Evolutionary conservation across 1,140 invertebrate genomes (phyloP), one percentile per base, ranked within the genome.

Genomic region (Papilio helenus): DNA sequence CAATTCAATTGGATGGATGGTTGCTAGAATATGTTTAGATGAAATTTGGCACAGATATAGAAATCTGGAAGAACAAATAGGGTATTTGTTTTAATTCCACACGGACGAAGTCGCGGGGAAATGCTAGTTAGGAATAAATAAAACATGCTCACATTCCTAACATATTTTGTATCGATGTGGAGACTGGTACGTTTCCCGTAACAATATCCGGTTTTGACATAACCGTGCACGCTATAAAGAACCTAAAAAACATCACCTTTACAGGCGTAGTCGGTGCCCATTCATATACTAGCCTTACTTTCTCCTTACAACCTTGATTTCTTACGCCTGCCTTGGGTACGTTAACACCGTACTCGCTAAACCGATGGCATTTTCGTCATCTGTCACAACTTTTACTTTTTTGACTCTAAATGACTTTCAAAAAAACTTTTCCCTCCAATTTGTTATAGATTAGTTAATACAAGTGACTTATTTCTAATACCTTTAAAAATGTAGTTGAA

Each of bases 301-400:
- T 93, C 92, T 91, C 91, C 84, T 81, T 68, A 83, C 90, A 91
- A 91, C 92, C 92, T 93, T 93, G 91, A 93, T 93, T 93, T 91
- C 90, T 92, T 92, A 87, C 85, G 83, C 84, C 84, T 82, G 81
- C 79, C 81, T 83, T 79, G 85, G 73, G 87, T 86, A 86, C 88
- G 82, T 85, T 89, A 88, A 88, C 86, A 86, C 82, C 82, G 84
- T 85, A 83, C 82, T 87, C 84, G 84, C 82, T 83, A 88, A 89
- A 85, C 80, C 81, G 84, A 89, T 88, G 86, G 88, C 82, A 91
- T 90, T 88, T 92, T 90, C 84, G 88, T 86, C 87, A 88, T 81
- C 80, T 84, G 82, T 82, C 82, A 80, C 85, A 88, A 91, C 89
- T 93, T 92, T 93, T 92, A 92, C 91, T 93, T 93, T 91, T 92